These are phyloP conservation scores for Drosophila longiperda DNA, from an alignment of 2,888 invertebrate species.

Conservation along the genomic window DNA sequence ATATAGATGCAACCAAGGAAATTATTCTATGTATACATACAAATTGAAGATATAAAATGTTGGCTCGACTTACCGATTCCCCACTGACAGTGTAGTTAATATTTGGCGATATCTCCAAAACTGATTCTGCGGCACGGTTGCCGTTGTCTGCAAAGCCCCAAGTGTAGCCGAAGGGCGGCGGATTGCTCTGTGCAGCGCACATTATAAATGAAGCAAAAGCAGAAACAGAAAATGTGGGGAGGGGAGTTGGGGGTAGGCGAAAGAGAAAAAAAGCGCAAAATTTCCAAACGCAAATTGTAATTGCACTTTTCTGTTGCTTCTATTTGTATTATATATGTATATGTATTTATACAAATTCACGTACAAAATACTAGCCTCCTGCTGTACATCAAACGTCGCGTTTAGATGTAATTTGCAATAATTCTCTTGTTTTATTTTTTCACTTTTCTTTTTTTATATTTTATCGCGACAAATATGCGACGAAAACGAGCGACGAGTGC, in stretches of 20 bases:
- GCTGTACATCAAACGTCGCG: slow-evolving; percentile 63
- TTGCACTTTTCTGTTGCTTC: slow-evolving; percentile 80
- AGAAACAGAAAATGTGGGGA: slow-evolving; percentile 43
- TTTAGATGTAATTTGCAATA: slow-evolving; percentile 63
- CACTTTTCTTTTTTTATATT: slow-evolving; percentile 25
- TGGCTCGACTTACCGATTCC: slow-evolving; percentile 84
- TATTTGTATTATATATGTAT: slow-evolving; percentile 74
- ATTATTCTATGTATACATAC: slow-evolving; percentile 61
- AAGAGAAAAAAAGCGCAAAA: slow-evolving; percentile 81
- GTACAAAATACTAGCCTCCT: slow-evolving; percentile 80
- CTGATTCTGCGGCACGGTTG: slow-evolving; percentile 83
- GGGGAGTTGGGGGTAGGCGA: slow-evolving; percentile 60
- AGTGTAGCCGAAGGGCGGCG: slow-evolving; percentile 85
- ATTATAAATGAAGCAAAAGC: slow-evolving; percentile 77
- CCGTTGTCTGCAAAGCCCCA: slow-evolving; percentile 85
- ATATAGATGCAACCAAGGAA: slow-evolving; percentile 61
- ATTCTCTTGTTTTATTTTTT: slow-evolving; percentile 49
- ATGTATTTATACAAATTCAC: slow-evolving; percentile 77
- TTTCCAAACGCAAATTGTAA: slow-evolving; percentile 82
- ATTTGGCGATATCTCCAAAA: slow-evolving; percentile 85
- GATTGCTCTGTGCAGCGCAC: slow-evolving; percentile 85
- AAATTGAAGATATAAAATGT: slow-evolving; percentile 27
- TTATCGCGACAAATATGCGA: slow-evolving; percentile 75
- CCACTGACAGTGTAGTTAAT: slow-evolving; percentile 85
- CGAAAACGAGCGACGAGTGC: slow-evolving; percentile 74